phyloP scores from a whole-genome alignment of 2,113 vertebrate genomes.

The Aspiorhynchus laticeps region DNA sequence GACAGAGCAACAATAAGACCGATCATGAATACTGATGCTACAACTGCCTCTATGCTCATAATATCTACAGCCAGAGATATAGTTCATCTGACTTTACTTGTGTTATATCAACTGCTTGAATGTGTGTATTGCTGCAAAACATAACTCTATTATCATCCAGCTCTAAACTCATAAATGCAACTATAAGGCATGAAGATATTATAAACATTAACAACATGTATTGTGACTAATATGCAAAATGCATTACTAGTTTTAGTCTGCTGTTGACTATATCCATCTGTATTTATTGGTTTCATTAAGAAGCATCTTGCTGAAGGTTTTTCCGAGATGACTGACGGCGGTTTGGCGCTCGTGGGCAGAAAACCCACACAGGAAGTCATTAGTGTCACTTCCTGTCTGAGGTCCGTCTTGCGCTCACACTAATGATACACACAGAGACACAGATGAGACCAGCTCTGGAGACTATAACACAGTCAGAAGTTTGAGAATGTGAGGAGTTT shows the following conservation, averaged over 20 bases:
- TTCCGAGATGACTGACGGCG: background rate
- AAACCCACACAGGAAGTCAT: constrained; percentile 49
- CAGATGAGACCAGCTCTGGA: background rate
- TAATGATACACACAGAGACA: constrained; percentile 43
- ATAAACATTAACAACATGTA: background rate
- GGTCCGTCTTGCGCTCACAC: constrained; percentile 29
- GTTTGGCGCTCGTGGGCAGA: background rate
- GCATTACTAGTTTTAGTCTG: background rate
- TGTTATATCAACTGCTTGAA: no score
- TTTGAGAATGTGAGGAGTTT: background rate
- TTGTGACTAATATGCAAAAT: background rate
- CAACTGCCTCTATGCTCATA: no score
- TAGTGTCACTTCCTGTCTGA: constrained; percentile 49
- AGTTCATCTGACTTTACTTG: no score
- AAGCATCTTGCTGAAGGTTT: background rate
- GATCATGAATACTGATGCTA: background rate
- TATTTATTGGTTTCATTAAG: background rate
- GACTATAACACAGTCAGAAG: background rate
- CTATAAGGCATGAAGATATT: background rate
- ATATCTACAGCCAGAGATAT: no score
- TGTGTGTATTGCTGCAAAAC: no score
- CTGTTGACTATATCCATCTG: background rate
- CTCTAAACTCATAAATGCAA: no score
- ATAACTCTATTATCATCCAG: no score
- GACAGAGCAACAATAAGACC: background rate